Evolutionary conservation across 2,888 invertebrate species (phyloP), one percentile per base, ranked within the genome.

Genomic region (Patella pellucida): DNA sequence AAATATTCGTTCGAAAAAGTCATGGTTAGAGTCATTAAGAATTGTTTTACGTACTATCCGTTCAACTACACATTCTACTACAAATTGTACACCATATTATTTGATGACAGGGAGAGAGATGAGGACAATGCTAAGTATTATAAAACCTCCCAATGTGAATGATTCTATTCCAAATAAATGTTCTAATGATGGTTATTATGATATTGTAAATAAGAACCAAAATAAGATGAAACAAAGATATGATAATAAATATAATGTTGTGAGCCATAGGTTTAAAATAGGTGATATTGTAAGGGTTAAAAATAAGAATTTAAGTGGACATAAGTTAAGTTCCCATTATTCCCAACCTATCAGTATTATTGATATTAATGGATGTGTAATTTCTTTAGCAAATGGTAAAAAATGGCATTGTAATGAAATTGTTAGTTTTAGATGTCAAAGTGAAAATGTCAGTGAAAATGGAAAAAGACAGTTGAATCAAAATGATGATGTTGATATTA

Each of bases 291-390:
- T 31, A 16, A 31, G 69, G 27, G 27, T n/a, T 69, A 31, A 50
- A 16, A 69, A 16, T 31, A 69, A 69, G n/a, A 41, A 23, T 31
- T 16, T 16, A 50, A n/a, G n/a, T n/a, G n/a, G n/a, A n/a, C n/a
- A n/a, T n/a, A n/a, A n/a, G n/a, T n/a, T n/a, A n/a, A 41, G 69
- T 69, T 50, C 50, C 27, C 31, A 19, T 41, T 69, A 69, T 69
- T 69, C 69, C 27, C 11, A 69, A 69, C 69, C 69, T 19, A 69
- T 19, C 9, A 19, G 69, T 41, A n/a, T 69, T 69, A 27, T 69
- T 41, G 27, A 31, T 69, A 69, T 69, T 19, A 23, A 69, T 16
- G 69, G 69, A 23, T 23, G 27, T 69, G 50, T 31, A 23, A 50
- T 69, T 19, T 31, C 69, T 50, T 69, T 69, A 41, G 16, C 16